Evolutionary conservation across 2,888 invertebrate genomes (phyloP).

Genomic region (Scaptodrosophila latifasciaeformis): DNA sequence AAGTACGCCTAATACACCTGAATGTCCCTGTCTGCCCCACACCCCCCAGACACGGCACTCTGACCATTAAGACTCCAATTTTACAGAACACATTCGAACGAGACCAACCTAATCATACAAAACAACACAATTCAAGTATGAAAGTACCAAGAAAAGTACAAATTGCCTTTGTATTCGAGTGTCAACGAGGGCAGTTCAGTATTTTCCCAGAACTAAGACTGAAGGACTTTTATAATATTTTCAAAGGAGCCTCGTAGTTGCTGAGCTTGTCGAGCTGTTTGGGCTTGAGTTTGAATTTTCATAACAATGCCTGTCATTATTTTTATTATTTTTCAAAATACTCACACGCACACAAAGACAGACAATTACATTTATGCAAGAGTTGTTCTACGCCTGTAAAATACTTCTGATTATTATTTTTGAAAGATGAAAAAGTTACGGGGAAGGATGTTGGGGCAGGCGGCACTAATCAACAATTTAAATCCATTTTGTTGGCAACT

Average conservation of each 20-base stretch:
- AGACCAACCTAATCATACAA: constrained; percentile 9
- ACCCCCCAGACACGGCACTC: no score
- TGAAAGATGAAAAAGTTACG: constrained; percentile 5
- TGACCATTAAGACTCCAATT: no score
- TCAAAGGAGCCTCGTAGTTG: no score
- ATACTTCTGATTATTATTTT: no score
- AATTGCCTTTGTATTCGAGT: constrained; percentile 43
- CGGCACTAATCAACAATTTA: constrained; percentile 67
- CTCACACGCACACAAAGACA: constrained; percentile 20
- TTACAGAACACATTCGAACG: constrained; percentile 4
- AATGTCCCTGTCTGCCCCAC: no score
- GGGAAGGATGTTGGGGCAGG: constrained; percentile 22
- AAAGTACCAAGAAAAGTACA: constrained; percentile 28
- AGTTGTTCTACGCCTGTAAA: not conserved
- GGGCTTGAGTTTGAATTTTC: constrained; percentile 50
- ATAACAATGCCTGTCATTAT: constrained; percentile 63
- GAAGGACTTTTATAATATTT: no score
- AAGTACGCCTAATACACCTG: no score
- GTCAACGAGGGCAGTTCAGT: no score
- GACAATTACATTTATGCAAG: constrained; percentile 4
- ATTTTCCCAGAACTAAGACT: constrained; percentile 41
- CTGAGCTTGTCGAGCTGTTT: no score
- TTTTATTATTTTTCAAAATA: constrained; percentile 67
- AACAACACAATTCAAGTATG: not conserved
- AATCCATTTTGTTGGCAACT: constrained; percentile 57